Evolutionary conservation across 2,113 vertebrate genomes (phyloP).

Genomic region (Oenanthe melanoleuca): DNA sequence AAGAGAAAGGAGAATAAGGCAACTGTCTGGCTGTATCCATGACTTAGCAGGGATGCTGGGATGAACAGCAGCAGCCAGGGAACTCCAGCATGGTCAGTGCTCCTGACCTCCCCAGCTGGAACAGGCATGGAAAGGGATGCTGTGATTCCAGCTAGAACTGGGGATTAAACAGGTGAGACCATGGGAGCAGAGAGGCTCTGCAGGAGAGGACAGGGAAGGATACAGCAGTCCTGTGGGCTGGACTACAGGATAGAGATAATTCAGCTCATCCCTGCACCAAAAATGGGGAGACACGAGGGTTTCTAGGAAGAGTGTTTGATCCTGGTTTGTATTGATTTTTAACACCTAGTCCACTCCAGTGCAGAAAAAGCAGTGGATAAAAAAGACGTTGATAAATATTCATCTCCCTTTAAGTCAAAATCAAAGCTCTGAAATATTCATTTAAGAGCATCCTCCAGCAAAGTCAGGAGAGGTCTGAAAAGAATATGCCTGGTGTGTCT

Average conservation of each 20-base stretch:
- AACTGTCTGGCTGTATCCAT: not conserved
- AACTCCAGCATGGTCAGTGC: fast-evolving
- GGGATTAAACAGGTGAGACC: not conserved
- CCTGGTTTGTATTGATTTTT: not conserved
- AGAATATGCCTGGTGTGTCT: not conserved
- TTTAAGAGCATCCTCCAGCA: constrained; percentile 42
- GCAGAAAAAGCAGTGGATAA: not conserved
- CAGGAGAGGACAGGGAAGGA: not conserved
- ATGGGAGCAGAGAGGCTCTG: not conserved
- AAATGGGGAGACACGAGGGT: fast-evolving
- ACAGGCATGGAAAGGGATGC: not conserved
- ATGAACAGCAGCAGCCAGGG: fast-evolving
- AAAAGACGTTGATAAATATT: constrained; percentile 23
- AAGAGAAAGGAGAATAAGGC: not conserved
- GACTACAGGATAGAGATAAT: not conserved
- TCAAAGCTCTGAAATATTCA: constrained; percentile 44
- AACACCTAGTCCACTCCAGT: not conserved
- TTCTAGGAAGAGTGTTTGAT: not conserved
- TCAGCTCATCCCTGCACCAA: not conserved
- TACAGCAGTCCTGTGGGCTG: not conserved
- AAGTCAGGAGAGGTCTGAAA: constrained; percentile 22
- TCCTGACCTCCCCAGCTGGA: not conserved
- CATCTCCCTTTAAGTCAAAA: constrained; percentile 25
- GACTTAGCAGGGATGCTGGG: not conserved
- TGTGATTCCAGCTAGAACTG: not conserved